These are phyloP conservation scores for Adela reaumurella DNA, from an alignment of 2,888 invertebrate species.

Conservation along the genomic window DNA sequence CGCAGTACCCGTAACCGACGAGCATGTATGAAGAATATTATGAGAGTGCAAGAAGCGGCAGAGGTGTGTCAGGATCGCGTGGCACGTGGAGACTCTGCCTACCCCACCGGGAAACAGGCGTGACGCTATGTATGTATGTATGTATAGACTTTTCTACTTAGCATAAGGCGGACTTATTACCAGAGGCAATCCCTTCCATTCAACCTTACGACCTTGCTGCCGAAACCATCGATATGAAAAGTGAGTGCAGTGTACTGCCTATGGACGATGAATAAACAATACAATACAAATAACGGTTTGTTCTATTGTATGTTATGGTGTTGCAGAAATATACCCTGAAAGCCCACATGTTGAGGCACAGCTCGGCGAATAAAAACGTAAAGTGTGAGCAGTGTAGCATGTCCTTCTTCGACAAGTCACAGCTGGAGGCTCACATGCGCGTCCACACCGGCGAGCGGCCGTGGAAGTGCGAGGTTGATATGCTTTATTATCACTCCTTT, in stretches of 20 bases:
- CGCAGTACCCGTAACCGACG: too few species aligned
- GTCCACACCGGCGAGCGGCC: slow-evolving; percentile 38
- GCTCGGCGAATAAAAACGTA: slow-evolving; percentile 20
- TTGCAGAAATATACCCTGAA: slow-evolving; percentile 19
- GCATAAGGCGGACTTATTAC: too few species aligned
- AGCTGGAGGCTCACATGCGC: slow-evolving; percentile 26
- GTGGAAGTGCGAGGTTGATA: slow-evolving; percentile 30
- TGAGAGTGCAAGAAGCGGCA: too few species aligned
- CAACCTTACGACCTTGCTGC: neutral
- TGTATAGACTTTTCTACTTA: too few species aligned
- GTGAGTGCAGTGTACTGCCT: too few species aligned
- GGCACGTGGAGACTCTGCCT: too few species aligned
- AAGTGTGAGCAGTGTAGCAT: slow-evolving; percentile 29
- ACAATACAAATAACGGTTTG: neutral
- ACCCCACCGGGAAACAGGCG: too few species aligned
- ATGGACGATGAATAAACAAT: too few species aligned
- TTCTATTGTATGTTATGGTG: neutral
- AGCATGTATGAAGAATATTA: too few species aligned
- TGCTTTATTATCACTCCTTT: neutral
- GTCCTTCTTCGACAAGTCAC: slow-evolving; percentile 20
- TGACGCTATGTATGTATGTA: neutral
- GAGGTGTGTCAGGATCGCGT: too few species aligned
- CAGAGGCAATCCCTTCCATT: too few species aligned
- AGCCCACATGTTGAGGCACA: slow-evolving; percentile 24
- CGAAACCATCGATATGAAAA: neutral